Evolutionary conservation across 2,113 vertebrate species (phyloP).

Genomic region (Trichechus manatus): DNA sequence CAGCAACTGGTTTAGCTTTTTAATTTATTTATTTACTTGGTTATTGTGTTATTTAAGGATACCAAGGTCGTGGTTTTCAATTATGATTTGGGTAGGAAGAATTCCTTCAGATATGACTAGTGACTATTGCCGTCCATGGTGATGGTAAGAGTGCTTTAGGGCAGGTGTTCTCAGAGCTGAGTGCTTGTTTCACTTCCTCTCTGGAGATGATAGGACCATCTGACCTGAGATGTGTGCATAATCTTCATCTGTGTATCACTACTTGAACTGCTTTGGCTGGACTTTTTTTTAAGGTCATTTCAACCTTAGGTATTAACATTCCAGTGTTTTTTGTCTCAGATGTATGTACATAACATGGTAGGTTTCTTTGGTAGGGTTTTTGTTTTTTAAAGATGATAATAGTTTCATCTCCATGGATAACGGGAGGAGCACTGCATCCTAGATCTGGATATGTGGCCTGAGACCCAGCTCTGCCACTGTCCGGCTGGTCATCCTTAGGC

Average conservation of each 20-base stretch:
- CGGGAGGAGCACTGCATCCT: not conserved
- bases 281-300: not conserved
- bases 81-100: not conserved
- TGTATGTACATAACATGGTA: not conserved
- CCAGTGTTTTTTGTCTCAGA: not conserved
- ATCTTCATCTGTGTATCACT: not conserved
- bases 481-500: not conserved
- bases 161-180: not conserved
- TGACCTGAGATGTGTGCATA: not conserved
- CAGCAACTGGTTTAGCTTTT: no score
- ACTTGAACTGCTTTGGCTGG: not conserved
- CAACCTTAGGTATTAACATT: not conserved
- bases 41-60: not conserved
- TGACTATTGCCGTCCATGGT: not conserved
- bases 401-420: not conserved
- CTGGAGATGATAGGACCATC: not conserved
- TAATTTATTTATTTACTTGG: no score
- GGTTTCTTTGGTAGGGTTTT: not conserved
- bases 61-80: not conserved
- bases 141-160: not conserved
- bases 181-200: not conserved
- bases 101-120: not conserved
- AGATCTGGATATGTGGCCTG: not conserved
- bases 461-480: not conserved
- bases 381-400: not conserved